Conservation (phyloP, 1,140 invertebrate species). For the Zaprionus africanus region DNA sequence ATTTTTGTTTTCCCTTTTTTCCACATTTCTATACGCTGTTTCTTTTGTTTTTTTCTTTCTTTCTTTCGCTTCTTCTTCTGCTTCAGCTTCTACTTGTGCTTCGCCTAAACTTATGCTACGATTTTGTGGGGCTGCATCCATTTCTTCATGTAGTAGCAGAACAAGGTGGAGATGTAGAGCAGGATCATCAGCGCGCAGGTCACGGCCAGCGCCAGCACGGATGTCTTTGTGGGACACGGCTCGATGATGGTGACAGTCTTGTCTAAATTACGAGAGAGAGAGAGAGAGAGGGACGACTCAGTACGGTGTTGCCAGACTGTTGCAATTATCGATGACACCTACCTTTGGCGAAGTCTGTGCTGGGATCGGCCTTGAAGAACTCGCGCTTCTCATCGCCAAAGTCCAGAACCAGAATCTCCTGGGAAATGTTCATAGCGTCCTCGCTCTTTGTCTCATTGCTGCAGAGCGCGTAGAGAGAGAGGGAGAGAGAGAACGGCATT, state of each 20-base stretch:
- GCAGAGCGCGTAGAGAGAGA: neutral
- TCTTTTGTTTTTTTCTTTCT: constrained; percentile 7
- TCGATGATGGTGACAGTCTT: constrained; percentile 94
- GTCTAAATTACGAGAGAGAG: constrained; percentile 85
- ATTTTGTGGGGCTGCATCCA: constrained; percentile 93
- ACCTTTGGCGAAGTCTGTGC: constrained; percentile 91
- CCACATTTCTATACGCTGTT: constrained; percentile 29
- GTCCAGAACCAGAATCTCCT: constrained; percentile 96
- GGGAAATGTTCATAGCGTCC: constrained; percentile 96
- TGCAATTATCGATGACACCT: constrained; percentile 44
- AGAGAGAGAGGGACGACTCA: constrained; percentile 5
- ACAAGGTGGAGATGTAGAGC: constrained; percentile 95
- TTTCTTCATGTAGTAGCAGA: constrained; percentile 96
- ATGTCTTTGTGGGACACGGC: constrained; percentile 95
- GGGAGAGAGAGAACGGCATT: neutral
- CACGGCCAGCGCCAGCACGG: constrained; percentile 93
- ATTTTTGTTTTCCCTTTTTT: constrained; percentile 72
- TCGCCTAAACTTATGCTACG: constrained; percentile 86
- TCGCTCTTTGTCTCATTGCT: constrained; percentile 87
- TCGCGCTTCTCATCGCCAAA: constrained; percentile 95
- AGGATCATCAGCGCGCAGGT: constrained; percentile 95
- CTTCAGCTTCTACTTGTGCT: constrained; percentile 28
- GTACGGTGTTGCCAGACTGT: constrained; percentile 2
- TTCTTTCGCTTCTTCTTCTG: constrained; percentile 18
- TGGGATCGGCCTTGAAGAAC: constrained; percentile 90